phyloP scores from a whole-genome alignment of 2,888 invertebrate species.

The Spatulosminthurus flaviceps region DNA sequence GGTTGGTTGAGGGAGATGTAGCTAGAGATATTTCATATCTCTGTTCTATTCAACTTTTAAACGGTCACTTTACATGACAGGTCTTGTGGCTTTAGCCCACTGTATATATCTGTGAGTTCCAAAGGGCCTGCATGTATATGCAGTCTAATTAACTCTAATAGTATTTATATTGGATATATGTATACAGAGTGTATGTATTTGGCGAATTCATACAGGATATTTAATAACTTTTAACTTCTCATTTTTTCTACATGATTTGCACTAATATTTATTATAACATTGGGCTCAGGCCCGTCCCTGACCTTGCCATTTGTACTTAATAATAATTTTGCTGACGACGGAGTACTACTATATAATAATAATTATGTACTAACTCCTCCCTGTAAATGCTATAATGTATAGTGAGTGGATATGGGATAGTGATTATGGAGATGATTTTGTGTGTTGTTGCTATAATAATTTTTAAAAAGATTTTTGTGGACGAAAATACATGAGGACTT shows the following conservation, averaged over 20 bases:
- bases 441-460: too few species aligned
- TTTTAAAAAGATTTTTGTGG: too few species aligned
- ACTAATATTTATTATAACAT: not conserved
- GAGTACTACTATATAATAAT: not conserved
- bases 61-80: conserved; percentile 10
- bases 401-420: too few species aligned
- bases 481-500: too few species aligned
- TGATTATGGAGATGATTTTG: too few species aligned
- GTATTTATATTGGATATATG: too few species aligned
- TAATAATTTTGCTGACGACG: not conserved
- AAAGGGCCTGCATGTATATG: too few species aligned
- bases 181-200: not conserved
- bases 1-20: not conserved
- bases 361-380: too few species aligned
- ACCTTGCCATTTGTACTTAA: not conserved
- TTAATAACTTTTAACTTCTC: too few species aligned
- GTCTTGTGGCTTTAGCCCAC: not conserved
- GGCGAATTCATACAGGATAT: not conserved
- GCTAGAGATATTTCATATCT: conserved; percentile 1
- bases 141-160: too few species aligned
- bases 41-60: not conserved
- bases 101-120: too few species aligned
- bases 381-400: too few species aligned
- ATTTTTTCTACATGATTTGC: not conserved
- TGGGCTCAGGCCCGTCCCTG: conserved; percentile 1